phyloP scores from a whole-genome alignment of 2,113 vertebrate genomes.

The Notothenia coriiceps region DNA sequence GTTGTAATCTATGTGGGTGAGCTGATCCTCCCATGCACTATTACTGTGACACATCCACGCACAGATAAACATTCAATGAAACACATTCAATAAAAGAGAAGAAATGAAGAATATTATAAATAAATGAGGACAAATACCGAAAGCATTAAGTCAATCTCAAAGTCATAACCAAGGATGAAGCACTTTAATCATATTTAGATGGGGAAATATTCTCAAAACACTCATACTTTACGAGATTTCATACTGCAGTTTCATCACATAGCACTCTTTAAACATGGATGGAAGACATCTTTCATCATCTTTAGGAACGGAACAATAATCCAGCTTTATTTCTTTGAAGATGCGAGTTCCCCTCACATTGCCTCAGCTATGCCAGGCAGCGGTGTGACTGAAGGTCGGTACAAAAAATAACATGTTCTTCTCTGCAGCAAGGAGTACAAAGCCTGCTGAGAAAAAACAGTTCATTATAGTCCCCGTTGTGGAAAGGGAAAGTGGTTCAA shows the following conservation, averaged over 20 bases:
- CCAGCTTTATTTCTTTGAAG: background rate
- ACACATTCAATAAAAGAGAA: background rate
- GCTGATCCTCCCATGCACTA: constrained; percentile 30
- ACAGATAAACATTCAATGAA: background rate
- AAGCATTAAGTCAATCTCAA: background rate
- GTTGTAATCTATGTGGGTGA: constrained; percentile 52
- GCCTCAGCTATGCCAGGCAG: background rate
- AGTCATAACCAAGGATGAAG: background rate
- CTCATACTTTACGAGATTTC: background rate
- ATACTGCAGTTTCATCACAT: background rate
- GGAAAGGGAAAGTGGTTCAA: constrained; percentile 17
- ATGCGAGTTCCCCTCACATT: background rate
- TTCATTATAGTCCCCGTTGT: constrained; percentile 5
- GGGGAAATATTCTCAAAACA: background rate
- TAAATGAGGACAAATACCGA: background rate
- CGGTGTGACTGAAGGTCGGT: background rate
- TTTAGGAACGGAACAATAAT: background rate
- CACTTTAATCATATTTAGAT: background rate
- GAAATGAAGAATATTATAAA: background rate
- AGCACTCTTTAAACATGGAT: background rate
- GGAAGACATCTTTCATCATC: background rate
- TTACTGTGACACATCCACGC: constrained; percentile 3
- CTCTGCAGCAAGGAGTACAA: constrained; percentile 14
- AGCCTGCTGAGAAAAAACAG: constrained; percentile 39
- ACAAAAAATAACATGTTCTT: constrained; percentile 8